Evolutionary conservation across 2,888 invertebrate genomes (phyloP), one percentile per base, ranked within the genome.

Genomic region (Lasioglossum pauxillum): DNA sequence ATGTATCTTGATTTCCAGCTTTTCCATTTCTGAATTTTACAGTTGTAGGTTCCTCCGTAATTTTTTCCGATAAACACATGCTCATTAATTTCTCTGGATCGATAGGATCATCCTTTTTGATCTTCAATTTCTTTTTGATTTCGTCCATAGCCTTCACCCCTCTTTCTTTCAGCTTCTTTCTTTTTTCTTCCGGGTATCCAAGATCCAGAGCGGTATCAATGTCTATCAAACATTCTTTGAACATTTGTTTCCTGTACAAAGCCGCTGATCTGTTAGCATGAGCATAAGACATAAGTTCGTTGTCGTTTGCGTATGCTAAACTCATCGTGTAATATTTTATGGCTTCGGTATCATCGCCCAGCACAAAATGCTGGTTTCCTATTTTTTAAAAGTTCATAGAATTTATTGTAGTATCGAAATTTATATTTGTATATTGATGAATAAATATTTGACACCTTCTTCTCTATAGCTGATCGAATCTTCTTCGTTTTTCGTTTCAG

Each of bases 231-330:
- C 95, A 95, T 76, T 95, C 94, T 64, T 93, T 92, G 73, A 92
- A 95, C 84, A 94, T 85, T 83, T 93, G 86, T 81, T 92, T 94
- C 49, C 95, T 91, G 77, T 94, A 95, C 10, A 95, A 89, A 35
- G 95, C 95, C 2, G 95, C 95, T 5, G 95, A 95, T 31, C 95
- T 93, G 90, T 95, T 95, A n/a, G 95, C 95, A 73, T 94, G 90
- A 19, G 95, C 95, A 41, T 94, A 91, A 5, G 95, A 92, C 93
- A 93, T 94, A 5, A 94, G 90, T 79, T 94, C 92, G 10, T 93
- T 88, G 23, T 90, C 91, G 64, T 91, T 89, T 7, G 95, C 94
- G 72, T 93, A 95, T 23, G 95, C 95, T 23, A 95, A 90, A 80
- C 95, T 95, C 88, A 91, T 92, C 4, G 95, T 94, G 74, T 95